Base-by-base conservation (phyloP, 2,113 vertebrate species). In the Procavia capensis region DNA sequence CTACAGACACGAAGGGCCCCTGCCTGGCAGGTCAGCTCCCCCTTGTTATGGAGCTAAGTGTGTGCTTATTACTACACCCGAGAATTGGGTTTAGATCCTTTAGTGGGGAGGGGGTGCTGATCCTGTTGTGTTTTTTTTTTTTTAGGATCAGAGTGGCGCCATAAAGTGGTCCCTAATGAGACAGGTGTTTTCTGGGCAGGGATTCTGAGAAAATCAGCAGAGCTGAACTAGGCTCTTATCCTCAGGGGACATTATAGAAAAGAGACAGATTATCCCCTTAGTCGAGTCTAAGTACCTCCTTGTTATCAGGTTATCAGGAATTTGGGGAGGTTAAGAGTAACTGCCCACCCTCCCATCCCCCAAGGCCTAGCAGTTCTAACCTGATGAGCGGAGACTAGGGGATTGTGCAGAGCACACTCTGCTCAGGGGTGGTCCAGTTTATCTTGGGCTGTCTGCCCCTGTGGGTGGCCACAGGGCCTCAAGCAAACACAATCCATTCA, bases 291-390 rank as follows among this genome's bases (percentile, higher is more conserved):
- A 97, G 92, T 91, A 92, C 70, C 75, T 95, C 47, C 75, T 85
- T 91, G 79, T 94, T 96, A 94, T 96, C 94, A 63, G 84, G 68
- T 91, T 94, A 97, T 96, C 93, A 61, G 79, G 70, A 96, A 94
- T 97, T 93, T 88, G 57, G 85, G 85, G 95, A 95, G 86, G 76
- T 97, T 91, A 95, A 94, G 76, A 93, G 54, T 93, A 93, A 96
- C 90, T 96, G 82, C 61, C 85, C 85, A 83, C 36, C 57, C n/a
- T 96, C 59, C 90, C 57, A 75, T 92, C 31, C 78, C 88, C 93
- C 86, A 81, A 95, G 74, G 39, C 39, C 50, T 86, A 87, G 68
- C 36, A 88, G 45, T 66, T 93, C 70, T 78, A 95, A 90, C 24
- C 50, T 88, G 64, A 57, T 16, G 57, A 61, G 68, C 0, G 0